Conservation (phyloP, 1,140 invertebrate species). For the Laodelphax striatellus region DNA sequence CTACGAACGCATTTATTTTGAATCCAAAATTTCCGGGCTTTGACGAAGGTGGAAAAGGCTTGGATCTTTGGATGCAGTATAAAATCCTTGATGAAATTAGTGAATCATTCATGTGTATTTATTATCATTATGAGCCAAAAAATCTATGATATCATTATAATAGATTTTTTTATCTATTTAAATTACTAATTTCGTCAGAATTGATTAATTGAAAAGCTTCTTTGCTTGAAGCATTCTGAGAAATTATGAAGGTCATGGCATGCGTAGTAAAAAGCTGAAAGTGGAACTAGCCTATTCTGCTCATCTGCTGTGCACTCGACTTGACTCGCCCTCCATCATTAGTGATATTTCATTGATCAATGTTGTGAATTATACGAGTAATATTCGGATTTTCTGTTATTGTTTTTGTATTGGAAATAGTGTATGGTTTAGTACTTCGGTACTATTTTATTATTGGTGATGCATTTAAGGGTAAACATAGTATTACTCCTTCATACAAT, state of each 20-base stretch:
- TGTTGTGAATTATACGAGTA: not conserved
- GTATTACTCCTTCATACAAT: constrained; percentile 1
- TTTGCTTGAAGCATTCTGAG: not conserved
- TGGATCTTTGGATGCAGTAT: too few relatives aligned
- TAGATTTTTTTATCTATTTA: too few relatives aligned
- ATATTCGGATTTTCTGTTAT: not conserved
- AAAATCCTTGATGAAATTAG: too few relatives aligned
- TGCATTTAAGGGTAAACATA: not conserved
- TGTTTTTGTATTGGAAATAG: constrained; percentile 1
- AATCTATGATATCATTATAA: too few relatives aligned
- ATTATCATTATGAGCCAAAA: too few relatives aligned
- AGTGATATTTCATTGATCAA: constrained; percentile 1
- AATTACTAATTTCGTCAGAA: too few relatives aligned
- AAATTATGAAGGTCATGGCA: constrained; percentile 1
- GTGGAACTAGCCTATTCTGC: not conserved
- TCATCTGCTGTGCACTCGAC: too few relatives aligned
- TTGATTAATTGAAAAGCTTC: too few relatives aligned
- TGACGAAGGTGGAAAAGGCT: too few relatives aligned
- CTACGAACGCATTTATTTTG: too few relatives aligned
- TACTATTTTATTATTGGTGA: constrained; percentile 3
- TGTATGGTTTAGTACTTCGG: constrained; percentile 2
- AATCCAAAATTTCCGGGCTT: too few relatives aligned
- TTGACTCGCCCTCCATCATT: constrained; percentile 1
- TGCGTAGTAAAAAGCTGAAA: not conserved
- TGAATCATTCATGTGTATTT: too few relatives aligned